Conservation (phyloP, 2,888 invertebrate species). For the Zootermopsis nevadensis region DNA sequence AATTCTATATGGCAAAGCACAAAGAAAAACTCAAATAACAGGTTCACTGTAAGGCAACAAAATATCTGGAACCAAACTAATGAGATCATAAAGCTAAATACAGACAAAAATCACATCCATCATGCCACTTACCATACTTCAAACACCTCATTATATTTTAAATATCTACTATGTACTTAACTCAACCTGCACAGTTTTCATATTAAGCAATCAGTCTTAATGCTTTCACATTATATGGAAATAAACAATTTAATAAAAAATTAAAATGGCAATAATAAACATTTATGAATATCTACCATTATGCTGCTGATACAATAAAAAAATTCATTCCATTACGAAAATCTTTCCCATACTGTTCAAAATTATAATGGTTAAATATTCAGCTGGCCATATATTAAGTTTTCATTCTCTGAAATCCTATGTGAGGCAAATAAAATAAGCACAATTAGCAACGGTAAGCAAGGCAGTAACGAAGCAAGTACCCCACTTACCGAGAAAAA, state of each 20-base stretch:
- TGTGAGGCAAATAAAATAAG: not conserved
- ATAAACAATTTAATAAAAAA: not conserved
- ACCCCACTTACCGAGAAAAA: constrained; percentile 23
- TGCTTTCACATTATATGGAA: not conserved
- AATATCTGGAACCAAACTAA: too few relatives aligned
- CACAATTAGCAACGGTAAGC: not conserved
- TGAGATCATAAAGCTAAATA: too few relatives aligned
- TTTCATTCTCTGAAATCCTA: not conserved
- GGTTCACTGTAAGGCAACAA: too few relatives aligned
- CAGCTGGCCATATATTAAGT: not conserved
- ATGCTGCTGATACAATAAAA: not conserved
- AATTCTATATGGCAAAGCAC: too few relatives aligned
- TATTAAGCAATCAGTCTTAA: too few relatives aligned
- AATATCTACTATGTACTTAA: too few relatives aligned
- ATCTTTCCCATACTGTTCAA: not conserved
- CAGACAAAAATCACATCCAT: too few relatives aligned
- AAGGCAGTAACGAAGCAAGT: not conserved
- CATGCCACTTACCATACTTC: too few relatives aligned
- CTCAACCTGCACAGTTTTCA: too few relatives aligned
- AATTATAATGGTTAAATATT: not conserved
- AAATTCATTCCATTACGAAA: not conserved
- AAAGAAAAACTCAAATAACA: too few relatives aligned
- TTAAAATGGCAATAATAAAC: not conserved
- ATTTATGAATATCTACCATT: not conserved
- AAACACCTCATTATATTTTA: too few relatives aligned